Base-by-base conservation (phyloP, 2,797 vertebrate genomes). In the Holocentrus rufus region DNA sequence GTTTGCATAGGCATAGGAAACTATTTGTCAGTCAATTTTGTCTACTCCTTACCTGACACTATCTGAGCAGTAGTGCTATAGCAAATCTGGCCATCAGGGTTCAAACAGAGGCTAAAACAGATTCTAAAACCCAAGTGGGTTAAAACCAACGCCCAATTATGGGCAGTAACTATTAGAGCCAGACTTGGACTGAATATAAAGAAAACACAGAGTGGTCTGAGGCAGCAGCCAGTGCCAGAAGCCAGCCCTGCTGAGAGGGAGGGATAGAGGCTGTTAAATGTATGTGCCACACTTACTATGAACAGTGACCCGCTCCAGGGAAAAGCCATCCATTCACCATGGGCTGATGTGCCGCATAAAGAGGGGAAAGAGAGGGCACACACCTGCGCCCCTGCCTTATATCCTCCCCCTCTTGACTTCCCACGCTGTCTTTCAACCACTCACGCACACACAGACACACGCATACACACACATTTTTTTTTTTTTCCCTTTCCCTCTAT, bases 221-320 rank as follows among this genome's bases (percentile, higher is more conserved):
- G 72, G 76, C 31, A 36, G 30, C 1, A 0, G 25, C 34, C 64
- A 72, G 66, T 78, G 53, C 71, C 76, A 4, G 44, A 39, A 75
- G 73, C 63, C 39, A 30, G 10, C n/a, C 27, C 22, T 36, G 22
- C 25, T 39, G 18, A 47, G 69, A 82, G 60, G 73, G 23, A 56
- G 1, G 65, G 67, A 71, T 14, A 47, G 53, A 77, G 62, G 63
- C 59, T 65, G 22, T 54, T 52, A 82, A 77, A 83, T 54, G 65
- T 61, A 27, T 68, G 73, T 23, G 27, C 22, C 47, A 56, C 65
- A 87, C 87, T 91, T 85, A 89, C 84, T 82, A 59, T 58, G 70
- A 70, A 74, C 72, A 46, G 69, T 25, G 65, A 77, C 25, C 76
- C 10, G 77, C 83, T 84, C 83, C 59, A 0, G 49, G 79, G 79